A percentile compares a stretch with the other conserved stretches of the same genome.
phyloP scores from a whole-genome alignment of 2,888 invertebrate genomes.

The Pimpla rufipes region DNA sequence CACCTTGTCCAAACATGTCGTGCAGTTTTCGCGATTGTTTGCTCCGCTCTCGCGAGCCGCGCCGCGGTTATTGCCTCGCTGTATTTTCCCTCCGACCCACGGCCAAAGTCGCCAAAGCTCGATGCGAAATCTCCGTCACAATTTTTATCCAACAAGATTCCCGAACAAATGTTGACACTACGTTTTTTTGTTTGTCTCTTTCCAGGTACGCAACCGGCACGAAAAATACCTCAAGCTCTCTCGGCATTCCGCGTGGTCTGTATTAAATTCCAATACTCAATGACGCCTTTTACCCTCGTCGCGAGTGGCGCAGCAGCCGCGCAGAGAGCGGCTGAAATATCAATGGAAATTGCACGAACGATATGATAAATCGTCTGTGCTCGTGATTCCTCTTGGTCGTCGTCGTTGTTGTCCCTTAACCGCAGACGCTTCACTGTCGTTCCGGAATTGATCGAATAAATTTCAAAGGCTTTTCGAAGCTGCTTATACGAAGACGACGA shows the following conservation, averaged over 20 bases:
- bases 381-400: conserved; percentile 52
- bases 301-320: too few relatives aligned
- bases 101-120: too few relatives aligned
- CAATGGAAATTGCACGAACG: conserved; percentile 4
- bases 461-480: conserved; percentile 72
- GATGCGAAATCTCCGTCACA: too few relatives aligned
- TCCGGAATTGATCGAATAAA: conserved; percentile 78
- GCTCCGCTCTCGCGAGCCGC: too few relatives aligned
- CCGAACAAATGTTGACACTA: too few relatives aligned
- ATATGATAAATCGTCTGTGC: conserved; percentile 29
- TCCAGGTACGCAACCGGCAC: neutral
- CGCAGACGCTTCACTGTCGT: conserved; percentile 50
- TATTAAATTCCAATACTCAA: neutral
- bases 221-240: neutral
- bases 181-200: neutral
- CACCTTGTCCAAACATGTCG: too few relatives aligned
- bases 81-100: too few relatives aligned
- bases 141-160: too few relatives aligned
- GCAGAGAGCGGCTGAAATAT: neutral
- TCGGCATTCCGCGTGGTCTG: neutral
- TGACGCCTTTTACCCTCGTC: too few relatives aligned
- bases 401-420: conserved; percentile 39
- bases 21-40: too few relatives aligned
- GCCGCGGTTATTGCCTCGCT: too few relatives aligned
- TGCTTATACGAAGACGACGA: conserved; percentile 56